These are phyloP conservation scores for Pachycephus smyrnensis DNA, from an alignment of 2,888 invertebrate species.

Conservation along the genomic window DNA sequence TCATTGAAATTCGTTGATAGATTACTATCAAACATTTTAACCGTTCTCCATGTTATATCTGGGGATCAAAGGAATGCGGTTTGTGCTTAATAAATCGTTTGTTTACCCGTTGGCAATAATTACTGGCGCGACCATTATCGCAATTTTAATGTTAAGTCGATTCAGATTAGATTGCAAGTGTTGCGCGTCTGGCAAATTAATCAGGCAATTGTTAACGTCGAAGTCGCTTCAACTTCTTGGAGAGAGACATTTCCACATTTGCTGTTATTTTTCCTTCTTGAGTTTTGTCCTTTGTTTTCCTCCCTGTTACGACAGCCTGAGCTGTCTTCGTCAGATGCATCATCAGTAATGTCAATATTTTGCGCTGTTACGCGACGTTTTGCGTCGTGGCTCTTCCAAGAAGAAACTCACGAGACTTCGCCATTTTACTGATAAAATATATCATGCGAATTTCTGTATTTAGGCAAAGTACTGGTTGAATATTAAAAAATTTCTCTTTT, in stretches of 20 bases:
- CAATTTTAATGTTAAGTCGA: background rate
- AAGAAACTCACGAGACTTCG: background rate
- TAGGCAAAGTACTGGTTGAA: background rate
- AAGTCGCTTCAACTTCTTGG: background rate
- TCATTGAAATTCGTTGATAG: background rate
- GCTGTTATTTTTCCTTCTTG: background rate
- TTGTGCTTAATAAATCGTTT: background rate
- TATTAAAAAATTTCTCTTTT: background rate
- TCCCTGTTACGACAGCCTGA: background rate
- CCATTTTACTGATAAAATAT: background rate
- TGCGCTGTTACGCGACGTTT: background rate
- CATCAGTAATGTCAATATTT: background rate
- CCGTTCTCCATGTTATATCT: background rate
- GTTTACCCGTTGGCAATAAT: background rate
- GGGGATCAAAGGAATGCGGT: background rate
- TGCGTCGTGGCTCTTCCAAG: background rate
- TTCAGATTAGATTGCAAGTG: background rate
- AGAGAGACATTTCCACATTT: background rate
- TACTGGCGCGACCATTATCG: background rate
- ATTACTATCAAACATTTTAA: background rate
- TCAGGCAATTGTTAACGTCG: background rate
- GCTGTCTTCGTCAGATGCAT: background rate
- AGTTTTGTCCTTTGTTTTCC: no score
- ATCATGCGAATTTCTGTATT: background rate
- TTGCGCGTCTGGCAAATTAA: background rate